Evolutionary conservation across 2,113 vertebrate species (phyloP).

Genomic region (Pterophyllum scalare): DNA sequence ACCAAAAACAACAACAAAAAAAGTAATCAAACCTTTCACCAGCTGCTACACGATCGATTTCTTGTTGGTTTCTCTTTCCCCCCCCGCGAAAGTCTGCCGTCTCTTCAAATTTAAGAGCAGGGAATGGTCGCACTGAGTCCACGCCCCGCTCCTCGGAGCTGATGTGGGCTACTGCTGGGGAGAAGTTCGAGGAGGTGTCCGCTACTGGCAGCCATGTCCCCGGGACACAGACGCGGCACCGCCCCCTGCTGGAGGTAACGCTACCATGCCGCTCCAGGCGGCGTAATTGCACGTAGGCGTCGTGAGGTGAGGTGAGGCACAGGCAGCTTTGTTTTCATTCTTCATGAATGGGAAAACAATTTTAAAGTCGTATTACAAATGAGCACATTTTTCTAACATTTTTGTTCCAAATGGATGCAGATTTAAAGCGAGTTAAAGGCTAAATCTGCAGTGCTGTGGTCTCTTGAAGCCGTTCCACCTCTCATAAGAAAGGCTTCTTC

Average conservation of each 20-base stretch:
- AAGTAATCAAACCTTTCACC: slow-evolving; percentile 45
- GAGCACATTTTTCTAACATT: no score
- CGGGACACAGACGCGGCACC: neutral
- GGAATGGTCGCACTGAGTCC: slow-evolving; percentile 52
- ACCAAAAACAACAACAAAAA: no score
- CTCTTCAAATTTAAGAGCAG: slow-evolving; percentile 30
- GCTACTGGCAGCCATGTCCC: slow-evolving; percentile 21
- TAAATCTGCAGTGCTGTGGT: neutral
- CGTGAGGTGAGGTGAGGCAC: neutral
- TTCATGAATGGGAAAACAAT: neutral
- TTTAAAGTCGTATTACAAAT: neutral
- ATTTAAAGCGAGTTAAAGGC: neutral
- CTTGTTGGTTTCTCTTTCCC: neutral
- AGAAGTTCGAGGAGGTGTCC: slow-evolving; percentile 23
- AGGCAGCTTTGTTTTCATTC: neutral
- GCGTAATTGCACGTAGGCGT: neutral
- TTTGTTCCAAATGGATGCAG: neutral
- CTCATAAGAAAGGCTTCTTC: no score
- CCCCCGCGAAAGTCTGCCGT: slow-evolving; percentile 32
- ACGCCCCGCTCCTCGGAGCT: slow-evolving; percentile 66
- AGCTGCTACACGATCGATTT: slow-evolving; percentile 17
- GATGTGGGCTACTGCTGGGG: slow-evolving; percentile 52
- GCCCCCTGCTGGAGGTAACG: slow-evolving; percentile 50
- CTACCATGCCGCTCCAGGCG: neutral
- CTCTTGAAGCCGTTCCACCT: no score